Conservation (phyloP, 1,140 invertebrate genomes). For the Cydia strobilella region DNA sequence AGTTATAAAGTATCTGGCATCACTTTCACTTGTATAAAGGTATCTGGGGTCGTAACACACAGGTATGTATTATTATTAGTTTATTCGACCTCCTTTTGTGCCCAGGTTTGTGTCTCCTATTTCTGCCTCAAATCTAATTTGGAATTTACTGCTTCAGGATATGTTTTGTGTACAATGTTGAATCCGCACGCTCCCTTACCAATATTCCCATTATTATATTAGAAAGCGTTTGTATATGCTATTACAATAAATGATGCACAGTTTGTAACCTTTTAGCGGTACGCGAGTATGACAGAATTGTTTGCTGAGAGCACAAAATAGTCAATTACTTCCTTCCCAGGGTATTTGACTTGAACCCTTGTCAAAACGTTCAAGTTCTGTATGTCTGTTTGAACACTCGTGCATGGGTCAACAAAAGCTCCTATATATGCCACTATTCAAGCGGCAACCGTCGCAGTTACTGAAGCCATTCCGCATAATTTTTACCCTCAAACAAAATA, state of each 20-base stretch:
- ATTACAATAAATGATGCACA: not conserved
- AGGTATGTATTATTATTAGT: slow-evolving; percentile 12
- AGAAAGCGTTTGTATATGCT: not conserved
- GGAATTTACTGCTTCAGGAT: not conserved
- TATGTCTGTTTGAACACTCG: not conserved
- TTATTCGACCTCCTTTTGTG: slow-evolving; percentile 23
- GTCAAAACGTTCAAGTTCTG: slow-evolving; percentile 4
- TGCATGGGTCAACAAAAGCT: not conserved
- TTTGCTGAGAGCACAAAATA: slow-evolving; percentile 10
- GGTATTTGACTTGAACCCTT: not conserved
- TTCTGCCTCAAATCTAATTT: not conserved
- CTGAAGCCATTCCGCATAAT: slow-evolving; percentile 34
- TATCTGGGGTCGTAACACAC: slow-evolving; percentile 26
- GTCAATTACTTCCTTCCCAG: slow-evolving; percentile 11
- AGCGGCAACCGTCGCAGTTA: not conserved
- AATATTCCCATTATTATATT: not conserved
- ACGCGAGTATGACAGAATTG: not conserved
- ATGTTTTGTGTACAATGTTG: not conserved
- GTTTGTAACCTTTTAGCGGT: not conserved
- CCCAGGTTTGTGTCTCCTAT: not conserved
- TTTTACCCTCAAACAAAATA: slow-evolving; percentile 39
- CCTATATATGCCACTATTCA: slow-evolving; percentile 11
- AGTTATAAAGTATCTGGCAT: slow-evolving; percentile 54
- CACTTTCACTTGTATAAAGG: slow-evolving; percentile 37
- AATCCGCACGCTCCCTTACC: not conserved